A percentile compares a stretch with the other conserved stretches of the same genome.
Conservation (phyloP, 2,113 vertebrate genomes). For the Cnemophilus loriae region DNA sequence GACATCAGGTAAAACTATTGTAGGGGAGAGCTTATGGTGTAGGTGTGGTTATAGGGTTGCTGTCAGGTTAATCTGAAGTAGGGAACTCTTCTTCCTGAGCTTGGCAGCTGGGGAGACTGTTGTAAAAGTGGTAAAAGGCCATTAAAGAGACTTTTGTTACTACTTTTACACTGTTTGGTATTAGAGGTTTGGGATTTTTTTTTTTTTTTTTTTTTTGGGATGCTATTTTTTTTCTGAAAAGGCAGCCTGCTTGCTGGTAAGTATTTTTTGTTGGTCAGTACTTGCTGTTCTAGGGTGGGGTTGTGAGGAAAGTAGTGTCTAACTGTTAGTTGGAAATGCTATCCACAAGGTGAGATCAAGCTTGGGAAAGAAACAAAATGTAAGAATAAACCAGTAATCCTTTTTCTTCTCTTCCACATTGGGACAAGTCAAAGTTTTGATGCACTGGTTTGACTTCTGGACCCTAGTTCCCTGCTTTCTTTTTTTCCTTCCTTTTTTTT, state of each 20-base stretch:
- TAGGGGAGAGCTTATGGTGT: not conserved
- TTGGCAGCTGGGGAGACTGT: not conserved
- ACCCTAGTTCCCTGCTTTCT: not conserved
- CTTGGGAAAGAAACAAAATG: not conserved
- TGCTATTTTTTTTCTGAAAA: not conserved
- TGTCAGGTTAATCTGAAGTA: not conserved
- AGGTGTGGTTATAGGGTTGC: not conserved
- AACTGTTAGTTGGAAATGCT: not conserved
- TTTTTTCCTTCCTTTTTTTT: not conserved
- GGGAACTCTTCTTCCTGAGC: not conserved
- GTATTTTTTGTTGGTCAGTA: not conserved
- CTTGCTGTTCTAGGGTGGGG: not conserved
- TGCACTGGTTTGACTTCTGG: not conserved
- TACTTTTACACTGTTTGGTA: not conserved
- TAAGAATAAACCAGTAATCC: not conserved
- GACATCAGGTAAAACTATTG: constrained; percentile 85
- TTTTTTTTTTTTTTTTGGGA: not conserved
- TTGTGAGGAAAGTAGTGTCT: not conserved
- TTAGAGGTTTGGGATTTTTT: not conserved
- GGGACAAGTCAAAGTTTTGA: not conserved
- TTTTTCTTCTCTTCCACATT: not conserved
- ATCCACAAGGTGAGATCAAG: not conserved
- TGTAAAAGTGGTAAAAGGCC: not conserved
- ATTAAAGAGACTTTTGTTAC: not conserved
- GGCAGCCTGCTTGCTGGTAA: not conserved